Evolutionary conservation across 2,113 vertebrate species (phyloP), one percentile per base, ranked within the genome.

Genomic region (Neodon shergylaensis): DNA sequence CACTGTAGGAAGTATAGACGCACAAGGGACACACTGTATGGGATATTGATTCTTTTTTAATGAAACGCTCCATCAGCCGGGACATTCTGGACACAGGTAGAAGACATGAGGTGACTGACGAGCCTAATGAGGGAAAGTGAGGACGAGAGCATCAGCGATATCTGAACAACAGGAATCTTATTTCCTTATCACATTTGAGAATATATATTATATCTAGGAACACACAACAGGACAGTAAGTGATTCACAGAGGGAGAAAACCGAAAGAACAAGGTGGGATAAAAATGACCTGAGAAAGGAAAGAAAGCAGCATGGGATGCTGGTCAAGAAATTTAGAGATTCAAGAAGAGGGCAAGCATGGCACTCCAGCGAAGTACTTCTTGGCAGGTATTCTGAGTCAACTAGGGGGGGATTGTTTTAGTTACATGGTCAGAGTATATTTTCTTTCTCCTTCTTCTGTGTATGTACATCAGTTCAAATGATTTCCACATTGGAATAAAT

Each of bases 121-220:
- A 93, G 14, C 54, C 87, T 58, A 36, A 81, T 61, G 78, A 66
- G 16, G 66, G 95, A 96, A 97, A 98, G 88, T 0, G 79, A 95
- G 97, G 95, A 92, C 70, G 93, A 87, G 88, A 58, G 19, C 61
- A 73, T 42, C 94, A 74, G 42, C 26, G 39, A 65, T 1, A 8
- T 95, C 72, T 84, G 54, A 94, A 91, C 91, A 84, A 90, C 24
- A 96, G 42, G 95, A 94, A 96, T 89, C 77, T 90, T 96, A 98
- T 42, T 36, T 14, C 12, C 12, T 70, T 96, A 95, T 97, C 98
- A 98, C 85, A 98, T 97, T 42, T 90, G 94, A 98, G 96, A 96
- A 97, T 47, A 92, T 97, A 98, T 86, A 91, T 90, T 96, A 91
- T 98, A 97, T 92, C 93, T 95, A 95, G 70, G 95, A 98, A 98